phyloP scores from a whole-genome alignment of 2,113 vertebrate species.

The Oreotragus oreotragus region DNA sequence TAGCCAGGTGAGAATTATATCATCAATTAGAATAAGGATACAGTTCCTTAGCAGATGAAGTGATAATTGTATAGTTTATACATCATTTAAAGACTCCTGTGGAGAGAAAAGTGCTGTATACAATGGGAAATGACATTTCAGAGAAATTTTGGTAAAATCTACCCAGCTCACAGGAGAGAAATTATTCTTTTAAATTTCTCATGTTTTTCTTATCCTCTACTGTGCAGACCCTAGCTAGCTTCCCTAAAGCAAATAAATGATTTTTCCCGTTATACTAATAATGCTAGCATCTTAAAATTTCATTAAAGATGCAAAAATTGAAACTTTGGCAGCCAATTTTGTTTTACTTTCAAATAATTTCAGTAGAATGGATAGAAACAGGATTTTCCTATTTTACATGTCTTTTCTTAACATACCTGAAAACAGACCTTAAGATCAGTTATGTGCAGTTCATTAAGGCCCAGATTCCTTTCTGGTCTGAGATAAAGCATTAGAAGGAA shows the following conservation, averaged over 20 bases:
- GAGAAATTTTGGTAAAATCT: conserved; percentile 21
- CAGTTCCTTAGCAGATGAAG: conserved; percentile 46
- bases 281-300: conserved; percentile 55
- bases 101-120: conserved; percentile 22
- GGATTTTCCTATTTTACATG: conserved; percentile 45
- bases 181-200: conserved; percentile 1
- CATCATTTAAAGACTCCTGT: conserved; percentile 39
- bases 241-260: conserved; percentile 24
- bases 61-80: conserved; percentile 26
- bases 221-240: neutral
- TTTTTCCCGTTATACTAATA: neutral
- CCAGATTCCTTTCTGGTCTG: neutral
- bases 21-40: conserved; percentile 34
- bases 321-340: conserved; percentile 30
- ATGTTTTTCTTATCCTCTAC: neutral
- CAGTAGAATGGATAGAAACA: conserved; percentile 58
- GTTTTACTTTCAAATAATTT: conserved; percentile 55
- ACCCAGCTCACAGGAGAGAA: neutral
- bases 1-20: neutral
- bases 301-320: conserved; percentile 54
- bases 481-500: neutral
- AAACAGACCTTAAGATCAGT: neutral
- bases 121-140: conserved; percentile 38
- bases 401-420: conserved; percentile 63
- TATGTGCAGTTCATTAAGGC: neutral